Base-by-base conservation (phyloP, 2,888 invertebrate genomes). In the Diploptera punctata region DNA sequence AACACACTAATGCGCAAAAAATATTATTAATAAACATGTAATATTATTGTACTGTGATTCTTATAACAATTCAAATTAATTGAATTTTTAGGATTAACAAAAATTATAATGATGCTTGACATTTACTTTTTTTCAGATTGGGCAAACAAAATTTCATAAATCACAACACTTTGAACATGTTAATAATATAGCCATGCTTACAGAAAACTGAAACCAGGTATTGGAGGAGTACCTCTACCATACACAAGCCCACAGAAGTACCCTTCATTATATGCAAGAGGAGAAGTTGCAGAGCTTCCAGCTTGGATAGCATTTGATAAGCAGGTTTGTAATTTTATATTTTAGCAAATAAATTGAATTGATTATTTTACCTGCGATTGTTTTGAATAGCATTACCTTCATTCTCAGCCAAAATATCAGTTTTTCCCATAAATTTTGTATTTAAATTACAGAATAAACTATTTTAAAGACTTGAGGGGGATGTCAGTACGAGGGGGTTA, bases 301-400 rank as follows among this genome's bases (percentile, higher is more conserved):
- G 84, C 93, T 0, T 97, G 96, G 96, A 86, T 97, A 69, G 91
- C 92, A 73, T 95, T 91, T 81, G 96, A 97, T 80, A 93, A 94
- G 83, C 90, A 96, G 84, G 93, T 93, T 81, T n/a, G n/a, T n/a
- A n/a, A n/a, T n/a, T n/a, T n/a, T n/a, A n/a, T n/a, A n/a, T n/a
- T n/a, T n/a, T n/a, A n/a, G n/a, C n/a, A n/a, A n/a, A n/a, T n/a
- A n/a, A n/a, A n/a, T n/a, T n/a, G n/a, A n/a, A n/a, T n/a, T n/a
- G n/a, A n/a, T n/a, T n/a, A n/a, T n/a, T n/a, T n/a, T n/a, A n/a
- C n/a, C n/a, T n/a, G n/a, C n/a, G n/a, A n/a, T n/a, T n/a, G n/a
- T n/a, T n/a, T n/a, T n/a, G n/a, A n/a, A n/a, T n/a, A n/a, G n/a
- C n/a, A n/a, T n/a, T n/a, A n/a, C n/a, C n/a, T n/a, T n/a, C n/a